A percentile compares a stretch with the other conserved stretches of the same genome.
Conservation (phyloP, 1,140 invertebrate species). For the Pseudomyrmex concolor region DNA sequence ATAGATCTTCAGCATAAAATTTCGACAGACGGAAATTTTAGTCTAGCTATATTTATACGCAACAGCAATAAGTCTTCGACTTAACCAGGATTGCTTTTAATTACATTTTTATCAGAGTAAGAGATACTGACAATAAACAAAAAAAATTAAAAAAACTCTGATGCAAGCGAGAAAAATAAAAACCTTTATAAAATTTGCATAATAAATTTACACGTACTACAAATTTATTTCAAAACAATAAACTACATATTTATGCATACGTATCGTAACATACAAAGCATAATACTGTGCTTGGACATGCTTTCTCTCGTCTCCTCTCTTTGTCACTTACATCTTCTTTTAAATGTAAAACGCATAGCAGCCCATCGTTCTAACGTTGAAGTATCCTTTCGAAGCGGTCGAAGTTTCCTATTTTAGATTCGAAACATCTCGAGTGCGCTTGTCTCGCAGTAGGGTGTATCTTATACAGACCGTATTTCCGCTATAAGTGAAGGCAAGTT, state of each 20-base stretch:
- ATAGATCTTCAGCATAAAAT: constrained; percentile 48
- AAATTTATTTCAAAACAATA: background rate
- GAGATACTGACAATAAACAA: background rate
- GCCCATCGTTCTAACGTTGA: constrained; percentile 7
- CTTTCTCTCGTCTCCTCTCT: background rate
- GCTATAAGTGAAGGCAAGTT: constrained; percentile 58
- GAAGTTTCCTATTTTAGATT: constrained; percentile 55
- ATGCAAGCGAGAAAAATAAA: background rate
- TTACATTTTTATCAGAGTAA: constrained; percentile 13
- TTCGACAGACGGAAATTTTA: constrained; percentile 53
- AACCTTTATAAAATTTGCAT: background rate
- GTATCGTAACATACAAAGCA: background rate
- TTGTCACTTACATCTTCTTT: background rate
- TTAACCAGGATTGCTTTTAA: constrained; percentile 4
- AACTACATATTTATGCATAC: background rate
- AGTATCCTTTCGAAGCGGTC: constrained; percentile 41
- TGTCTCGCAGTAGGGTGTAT: constrained; percentile 45
- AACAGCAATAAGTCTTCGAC: constrained; percentile 8
- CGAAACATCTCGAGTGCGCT: constrained; percentile 51
- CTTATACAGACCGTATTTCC: constrained; percentile 56
- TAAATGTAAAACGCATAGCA: constrained; percentile 11
- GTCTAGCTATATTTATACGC: constrained; percentile 17
- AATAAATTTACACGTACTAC: background rate
- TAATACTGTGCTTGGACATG: background rate
- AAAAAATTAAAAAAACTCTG: background rate